These are phyloP conservation scores for Cynodonichthys magdalenae DNA, from an alignment of 2,797 vertebrate genomes.

Conservation along the genomic window DNA sequence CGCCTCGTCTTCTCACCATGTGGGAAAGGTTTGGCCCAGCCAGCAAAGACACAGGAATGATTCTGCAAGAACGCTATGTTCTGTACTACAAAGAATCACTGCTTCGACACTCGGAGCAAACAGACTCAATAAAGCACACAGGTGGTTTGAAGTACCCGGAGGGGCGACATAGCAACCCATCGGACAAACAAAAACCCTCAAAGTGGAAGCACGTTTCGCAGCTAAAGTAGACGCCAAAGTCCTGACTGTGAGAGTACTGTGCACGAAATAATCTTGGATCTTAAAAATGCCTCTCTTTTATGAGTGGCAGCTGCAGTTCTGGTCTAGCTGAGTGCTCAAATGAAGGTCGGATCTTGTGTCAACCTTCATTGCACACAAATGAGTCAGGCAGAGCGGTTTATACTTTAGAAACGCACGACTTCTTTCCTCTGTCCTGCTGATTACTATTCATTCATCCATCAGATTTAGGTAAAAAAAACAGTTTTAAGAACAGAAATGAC, in stretches of 20 bases:
- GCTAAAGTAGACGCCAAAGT: slow-evolving; percentile 40
- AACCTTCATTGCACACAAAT: slow-evolving; percentile 22
- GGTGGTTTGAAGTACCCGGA: slow-evolving; percentile 15
- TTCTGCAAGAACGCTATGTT: slow-evolving; percentile 45
- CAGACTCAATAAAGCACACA: slow-evolving; percentile 14
- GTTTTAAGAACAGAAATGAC: slow-evolving; percentile 13
- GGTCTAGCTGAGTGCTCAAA: slow-evolving; percentile 34
- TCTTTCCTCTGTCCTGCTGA: not conserved
- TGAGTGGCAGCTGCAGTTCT: slow-evolving; percentile 62
- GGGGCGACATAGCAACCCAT: not conserved
- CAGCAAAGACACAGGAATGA: slow-evolving; percentile 36
- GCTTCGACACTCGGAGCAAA: slow-evolving; percentile 6
- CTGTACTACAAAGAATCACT: slow-evolving; percentile 30
- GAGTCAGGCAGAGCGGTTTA: not conserved
- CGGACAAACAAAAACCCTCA: slow-evolving; percentile 5
- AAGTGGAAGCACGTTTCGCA: slow-evolving; percentile 19
- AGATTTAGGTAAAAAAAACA: slow-evolving; percentile 34
- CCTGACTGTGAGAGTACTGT: slow-evolving; percentile 27
- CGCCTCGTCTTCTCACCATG: slow-evolving; percentile 27
- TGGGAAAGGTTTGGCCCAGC: slow-evolving; percentile 30
- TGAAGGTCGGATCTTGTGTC: slow-evolving; percentile 31
- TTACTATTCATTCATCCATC: slow-evolving; percentile 5
- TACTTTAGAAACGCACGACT: not conserved
- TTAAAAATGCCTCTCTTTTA: slow-evolving; percentile 53
- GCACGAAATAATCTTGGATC: slow-evolving; percentile 35